Conservation (phyloP, 1,140 invertebrate species). For the Sipha flava region DNA sequence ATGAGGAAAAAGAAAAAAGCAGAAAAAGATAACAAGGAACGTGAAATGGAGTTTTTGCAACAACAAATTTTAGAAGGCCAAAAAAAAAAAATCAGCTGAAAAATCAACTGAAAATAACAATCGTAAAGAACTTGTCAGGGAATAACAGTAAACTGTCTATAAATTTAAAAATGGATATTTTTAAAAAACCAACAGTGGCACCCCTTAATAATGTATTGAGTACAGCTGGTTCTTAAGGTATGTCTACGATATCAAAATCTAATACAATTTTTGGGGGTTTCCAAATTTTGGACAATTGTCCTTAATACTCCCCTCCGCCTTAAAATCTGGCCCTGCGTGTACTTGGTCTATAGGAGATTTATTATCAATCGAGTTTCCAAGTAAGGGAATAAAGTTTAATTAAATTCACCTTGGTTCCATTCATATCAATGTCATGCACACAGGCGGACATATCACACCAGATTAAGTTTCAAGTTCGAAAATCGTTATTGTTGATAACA, state of each 20-base stretch:
- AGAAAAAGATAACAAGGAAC: slow-evolving; percentile 89
- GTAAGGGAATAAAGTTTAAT: too few species aligned
- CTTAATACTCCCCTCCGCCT: too few species aligned
- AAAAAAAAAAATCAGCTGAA: slow-evolving; percentile 44
- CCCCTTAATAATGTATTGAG: slow-evolving; percentile 42
- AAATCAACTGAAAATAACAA: slow-evolving; percentile 44
- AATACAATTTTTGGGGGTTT: too few species aligned
- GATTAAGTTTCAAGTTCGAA: too few species aligned
- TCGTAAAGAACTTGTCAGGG: slow-evolving; percentile 63
- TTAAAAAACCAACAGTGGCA: slow-evolving; percentile 36
- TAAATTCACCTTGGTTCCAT: too few species aligned
- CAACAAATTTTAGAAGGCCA: slow-evolving; percentile 68
- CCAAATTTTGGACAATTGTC: too few species aligned
- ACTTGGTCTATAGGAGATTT: too few species aligned
- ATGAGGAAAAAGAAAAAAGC: slow-evolving; percentile 81
- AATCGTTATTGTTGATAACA: too few species aligned
- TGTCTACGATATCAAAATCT: slow-evolving; percentile 72
- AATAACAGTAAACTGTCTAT: slow-evolving; percentile 43
- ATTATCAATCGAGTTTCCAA: too few species aligned
- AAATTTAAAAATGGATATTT: slow-evolving; percentile 37
- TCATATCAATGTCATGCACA: too few species aligned
- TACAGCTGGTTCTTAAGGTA: slow-evolving; percentile 34
- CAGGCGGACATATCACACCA: too few species aligned
- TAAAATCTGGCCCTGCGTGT: too few species aligned
- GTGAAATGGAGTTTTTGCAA: slow-evolving; percentile 74